Evolutionary conservation across 2,888 invertebrate species (phyloP), one percentile per base, ranked within the genome.

Genomic region (Colletes collaris): DNA sequence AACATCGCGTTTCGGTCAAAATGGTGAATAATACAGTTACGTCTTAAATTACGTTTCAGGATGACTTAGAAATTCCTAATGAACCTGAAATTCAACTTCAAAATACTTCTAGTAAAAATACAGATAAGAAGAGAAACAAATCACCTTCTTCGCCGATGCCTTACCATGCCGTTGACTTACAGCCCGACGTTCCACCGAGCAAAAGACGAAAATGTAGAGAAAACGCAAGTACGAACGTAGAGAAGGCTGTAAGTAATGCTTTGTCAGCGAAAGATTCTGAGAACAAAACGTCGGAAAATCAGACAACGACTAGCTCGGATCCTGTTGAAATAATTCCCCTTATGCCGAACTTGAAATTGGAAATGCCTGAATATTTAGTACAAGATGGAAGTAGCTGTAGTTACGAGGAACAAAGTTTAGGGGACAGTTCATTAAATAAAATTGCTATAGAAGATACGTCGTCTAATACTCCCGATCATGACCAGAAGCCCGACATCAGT

Each of bases 281-380:
- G 5, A 87, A 87, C 46, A 90, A 90, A 71, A 69, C 87, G 16
- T 76, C 82, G 6, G 92, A 92, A 16, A 88, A 87, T 83, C 91
- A 91, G 72, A 86, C 87, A n/a, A 66, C 86, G 3, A 56, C 86
- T n/a, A 85, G 88, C 2, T 84, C 90, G 0, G 92, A 93, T 78
- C 93, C 93, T 1, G 92, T 93, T 19, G 93, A 93, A 88, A 93
- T 93, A 82, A 93, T 93, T 78, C 93, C 93, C n/a, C 88, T 93
- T 4, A 92, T 94, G 92, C 93, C 94, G 79, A 93, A 93, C 75
- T 92, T 95, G 19, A 95, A 95, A 90, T 90, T 94, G 90, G 94
- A 95, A 88, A 94, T 94, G 92, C 94, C 94, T 27, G 94, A 94
- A 84, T 95, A 94, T 84, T 92, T 94, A 82, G 94, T 94, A 83